Evolutionary conservation across 2,888 invertebrate species (phyloP).

Genomic region (Eupithecia exiguata): DNA sequence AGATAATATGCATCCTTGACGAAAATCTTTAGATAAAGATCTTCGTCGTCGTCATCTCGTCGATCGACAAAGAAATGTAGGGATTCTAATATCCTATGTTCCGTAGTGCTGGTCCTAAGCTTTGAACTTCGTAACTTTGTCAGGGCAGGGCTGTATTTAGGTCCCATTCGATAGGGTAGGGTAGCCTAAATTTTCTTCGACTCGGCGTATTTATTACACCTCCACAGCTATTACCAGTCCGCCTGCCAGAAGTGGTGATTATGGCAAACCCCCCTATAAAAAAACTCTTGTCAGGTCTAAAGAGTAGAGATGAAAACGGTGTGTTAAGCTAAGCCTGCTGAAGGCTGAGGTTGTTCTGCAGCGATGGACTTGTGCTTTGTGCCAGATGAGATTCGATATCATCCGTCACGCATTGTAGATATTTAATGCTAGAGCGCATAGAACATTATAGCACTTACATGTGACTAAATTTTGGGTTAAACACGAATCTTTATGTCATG

Average conservation of each 20-base stretch:
- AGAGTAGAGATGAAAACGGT: background rate
- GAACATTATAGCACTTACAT: too few relatives aligned
- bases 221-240: background rate
- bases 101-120: too few relatives aligned
- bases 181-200: background rate
- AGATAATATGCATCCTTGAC: too few relatives aligned
- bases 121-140: background rate
- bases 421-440: background rate
- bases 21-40: too few relatives aligned
- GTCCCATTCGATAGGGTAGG: background rate
- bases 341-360: background rate
- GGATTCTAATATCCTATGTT: too few relatives aligned
- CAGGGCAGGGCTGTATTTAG: background rate
- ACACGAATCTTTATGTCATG: too few relatives aligned
- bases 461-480: too few relatives aligned
- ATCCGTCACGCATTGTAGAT: too few relatives aligned
- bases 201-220: background rate
- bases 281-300: background rate
- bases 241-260: background rate
- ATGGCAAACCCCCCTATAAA: background rate
- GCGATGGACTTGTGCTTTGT: background rate
- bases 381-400: too few relatives aligned
- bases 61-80: too few relatives aligned
- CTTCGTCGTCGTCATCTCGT: too few relatives aligned
- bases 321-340: background rate